Conservation (phyloP, 2,113 vertebrate species). For the Dissostichus mawsoni region DNA sequence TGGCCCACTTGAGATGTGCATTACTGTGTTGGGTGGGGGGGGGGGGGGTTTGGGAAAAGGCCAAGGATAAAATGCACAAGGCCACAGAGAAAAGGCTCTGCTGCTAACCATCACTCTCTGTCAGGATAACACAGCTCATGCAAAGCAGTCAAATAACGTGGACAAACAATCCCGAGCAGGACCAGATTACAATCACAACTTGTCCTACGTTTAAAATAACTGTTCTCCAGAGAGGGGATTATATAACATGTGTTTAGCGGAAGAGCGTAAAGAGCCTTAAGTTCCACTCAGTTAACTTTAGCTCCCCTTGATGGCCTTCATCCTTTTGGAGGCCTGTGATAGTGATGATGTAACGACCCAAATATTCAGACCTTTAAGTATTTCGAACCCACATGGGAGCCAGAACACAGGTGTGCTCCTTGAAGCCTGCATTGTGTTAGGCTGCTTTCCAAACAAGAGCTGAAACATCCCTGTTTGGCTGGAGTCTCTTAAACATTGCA, state of each 20-base stretch:
- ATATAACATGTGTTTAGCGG: constrained; percentile 40
- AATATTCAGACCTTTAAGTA: constrained; percentile 34
- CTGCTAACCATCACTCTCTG: constrained; percentile 51
- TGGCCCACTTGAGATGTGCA: constrained; percentile 41
- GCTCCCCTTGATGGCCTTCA: constrained; percentile 20
- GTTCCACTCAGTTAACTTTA: constrained; percentile 35
- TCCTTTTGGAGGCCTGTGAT: constrained; percentile 24
- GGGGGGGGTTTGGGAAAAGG: constrained; percentile 52
- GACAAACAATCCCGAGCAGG: constrained; percentile 25
- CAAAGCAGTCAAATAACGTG: constrained; percentile 33
- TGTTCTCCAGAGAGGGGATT: constrained; percentile 20
- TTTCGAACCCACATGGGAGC: constrained; percentile 29
- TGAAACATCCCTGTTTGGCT: constrained; percentile 69
- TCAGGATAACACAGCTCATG: constrained; percentile 39
- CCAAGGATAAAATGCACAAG: constrained; percentile 58
- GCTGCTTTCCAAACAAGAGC: constrained; percentile 70
- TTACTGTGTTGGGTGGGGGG: constrained; percentile 42
- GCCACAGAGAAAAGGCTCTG: constrained; percentile 30
- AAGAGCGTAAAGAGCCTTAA: constrained; percentile 22
- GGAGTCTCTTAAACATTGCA: constrained; percentile 21
- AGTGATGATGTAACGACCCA: constrained; percentile 62
- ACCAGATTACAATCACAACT: constrained; percentile 36
- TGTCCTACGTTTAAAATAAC: constrained; percentile 34
- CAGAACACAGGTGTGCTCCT: constrained; percentile 57
- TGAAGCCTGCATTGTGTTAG: constrained; percentile 58